Base-by-base conservation (phyloP, 2,888 invertebrate species). In the Drosophila seclusa region DNA sequence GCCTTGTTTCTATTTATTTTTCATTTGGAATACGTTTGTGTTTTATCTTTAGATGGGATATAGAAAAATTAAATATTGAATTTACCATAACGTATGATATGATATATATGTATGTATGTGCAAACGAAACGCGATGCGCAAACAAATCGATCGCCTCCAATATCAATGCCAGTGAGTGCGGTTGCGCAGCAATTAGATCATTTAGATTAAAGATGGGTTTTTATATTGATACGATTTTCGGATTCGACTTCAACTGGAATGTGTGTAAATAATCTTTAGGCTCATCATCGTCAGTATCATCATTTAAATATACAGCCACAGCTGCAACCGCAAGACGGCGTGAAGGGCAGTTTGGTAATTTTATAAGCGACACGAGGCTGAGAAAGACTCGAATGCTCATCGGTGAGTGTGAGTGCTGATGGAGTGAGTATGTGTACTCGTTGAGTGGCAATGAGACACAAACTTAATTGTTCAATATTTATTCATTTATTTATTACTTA, bases 281-380 rank as follows among this genome's bases (percentile, higher is more conserved):
- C 59, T 71, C 63, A 75, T 45, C 63, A 73, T 64, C 52, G 54
- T 11, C 61, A 69, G 27, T 55, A 42, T 49, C 55, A 57, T 32
- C 68, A 60, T 64, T 45, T 57, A 40, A 66, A 54, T 42, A 57
- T 45, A 24, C 40, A 55, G 52, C 54, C 58, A 36, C 79, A 66
- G 57, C 73, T 49, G 36, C 67, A 80, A 71, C 71, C 68, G 69
- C 81, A 83, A 86, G 73, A 62, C 36, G 74, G 78, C 90, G 82
- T 90, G 90, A 90, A 88, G 90, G 87, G 85, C 90, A 82, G 68
- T 60, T 75, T 73, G 78, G 84, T 86, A 89, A 86, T 87, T 68
- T 82, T 86, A 88, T 86, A 87, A 78, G 85, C 86, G 71, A 78
- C 62, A 72, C 89, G 89, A 86, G 85, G 85, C 88, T 86, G 87